phyloP scores from a whole-genome alignment of 2,113 vertebrate genomes.

The Lagopus muta region DNA sequence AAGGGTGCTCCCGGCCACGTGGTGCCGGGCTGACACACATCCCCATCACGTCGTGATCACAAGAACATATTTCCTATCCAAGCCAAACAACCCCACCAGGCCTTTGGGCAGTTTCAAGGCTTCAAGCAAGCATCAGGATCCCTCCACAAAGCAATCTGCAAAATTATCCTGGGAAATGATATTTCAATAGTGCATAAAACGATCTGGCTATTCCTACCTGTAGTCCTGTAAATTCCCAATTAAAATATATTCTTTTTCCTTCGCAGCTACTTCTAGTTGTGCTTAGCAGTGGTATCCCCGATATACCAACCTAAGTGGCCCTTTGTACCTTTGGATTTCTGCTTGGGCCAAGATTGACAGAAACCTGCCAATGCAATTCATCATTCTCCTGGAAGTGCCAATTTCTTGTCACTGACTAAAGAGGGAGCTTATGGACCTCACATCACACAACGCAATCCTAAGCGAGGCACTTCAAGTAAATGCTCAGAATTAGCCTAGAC shows the following conservation, averaged over 20 bases:
- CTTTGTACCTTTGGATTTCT: rapidly evolving
- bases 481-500: not conserved
- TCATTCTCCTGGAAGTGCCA: not conserved
- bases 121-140: not conserved
- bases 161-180: not conserved
- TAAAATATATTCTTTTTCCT: not conserved
- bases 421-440: not conserved
- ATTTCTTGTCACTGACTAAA: not conserved
- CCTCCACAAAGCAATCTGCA: not conserved
- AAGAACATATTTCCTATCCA: not conserved
- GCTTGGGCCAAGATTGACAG: rapidly evolving
- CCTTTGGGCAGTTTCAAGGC: not conserved
- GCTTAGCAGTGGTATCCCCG: not conserved
- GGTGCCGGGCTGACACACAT: rapidly evolving
- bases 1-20: not conserved
- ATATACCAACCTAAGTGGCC: no score
- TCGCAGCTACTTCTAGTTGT: not conserved
- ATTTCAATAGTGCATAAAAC: not conserved
- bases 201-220: not conserved
- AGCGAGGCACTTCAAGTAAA: not conserved
- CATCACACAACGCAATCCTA: not conserved
- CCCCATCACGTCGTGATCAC: not conserved
- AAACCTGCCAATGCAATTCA: not conserved
- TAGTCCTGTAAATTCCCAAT: not conserved
- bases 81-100: not conserved